Base-by-base conservation (phyloP, 2,113 vertebrate species). In the Osmerus eperlanus region DNA sequence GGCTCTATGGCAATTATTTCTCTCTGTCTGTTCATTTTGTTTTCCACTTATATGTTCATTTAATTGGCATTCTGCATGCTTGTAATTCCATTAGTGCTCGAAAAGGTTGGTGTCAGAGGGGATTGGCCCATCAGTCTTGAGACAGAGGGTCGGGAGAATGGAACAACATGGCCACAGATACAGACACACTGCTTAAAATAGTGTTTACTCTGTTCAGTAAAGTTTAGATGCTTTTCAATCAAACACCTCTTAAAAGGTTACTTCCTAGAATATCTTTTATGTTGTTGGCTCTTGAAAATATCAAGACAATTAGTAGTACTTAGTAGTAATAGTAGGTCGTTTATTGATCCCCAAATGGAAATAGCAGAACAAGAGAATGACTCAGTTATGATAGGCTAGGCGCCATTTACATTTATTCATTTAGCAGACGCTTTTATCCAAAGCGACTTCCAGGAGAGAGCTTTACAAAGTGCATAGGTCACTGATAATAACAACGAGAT, bases 61-160 rank as follows among this genome's bases (percentile, higher is more conserved):
- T 87, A 89, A 89, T 90, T 91, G 88, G 80, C 83, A 87, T 89
- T 84, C 84, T 81, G 70, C 73, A 74, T 66, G 69, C 36, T 79
- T 71, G 78, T 88, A 87, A 91, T 89, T 89, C 86, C 87, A 89
- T 90, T 91, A 86, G 83, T 82, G 81, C 60, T 74, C 75, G 79
- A 81, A 89, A 89, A 89, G 89, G 88, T 89, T 81, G 87, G 84
- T 85, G 89, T 90, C 81, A 85, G 64, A 82, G 68, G 78, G 78
- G 85, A 86, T 70, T 72, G 76, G 86, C 75, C 82, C 77, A 74
- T 86, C 36, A 4, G 8, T 41, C 36, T 41, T 41, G 1, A 7
- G 6, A 1, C 36, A 41, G 36, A 41, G 36, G 36, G 36, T 41
- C 8, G 36, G 36, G 36, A 41, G 36, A 9, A 9, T 69, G 65